These are phyloP conservation scores for Camptogramma bilineatum DNA, from an alignment of 2,888 invertebrate genomes.

Conservation along the genomic window DNA sequence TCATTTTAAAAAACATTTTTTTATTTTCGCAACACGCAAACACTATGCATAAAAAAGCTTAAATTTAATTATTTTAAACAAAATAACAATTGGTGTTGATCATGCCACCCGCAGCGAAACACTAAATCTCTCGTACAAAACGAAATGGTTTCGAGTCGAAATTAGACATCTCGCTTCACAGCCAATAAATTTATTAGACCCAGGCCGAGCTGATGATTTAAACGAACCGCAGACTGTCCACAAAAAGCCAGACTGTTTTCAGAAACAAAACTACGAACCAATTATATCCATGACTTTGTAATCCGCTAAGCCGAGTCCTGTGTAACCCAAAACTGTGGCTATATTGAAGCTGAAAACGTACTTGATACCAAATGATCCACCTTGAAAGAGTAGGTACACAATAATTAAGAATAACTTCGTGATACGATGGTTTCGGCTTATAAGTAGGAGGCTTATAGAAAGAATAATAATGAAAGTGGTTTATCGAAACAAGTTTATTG, in stretches of 20 bases:
- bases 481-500: too few relatives aligned
- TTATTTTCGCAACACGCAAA: neutral
- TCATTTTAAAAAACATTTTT: neutral
- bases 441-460: too few relatives aligned
- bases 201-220: conserved; percentile 57
- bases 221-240: conserved; percentile 41
- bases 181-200: conserved; percentile 69
- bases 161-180: conserved; percentile 74
- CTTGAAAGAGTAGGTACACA: neutral
- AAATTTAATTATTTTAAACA: conserved; percentile 13
- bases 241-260: conserved; percentile 36
- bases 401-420: too few relatives aligned
- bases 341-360: neutral
- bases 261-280: conserved; percentile 33
- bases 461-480: too few relatives aligned
- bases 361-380: neutral
- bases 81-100: conserved; percentile 44
- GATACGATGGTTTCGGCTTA: too few relatives aligned
- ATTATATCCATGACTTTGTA: conserved; percentile 3
- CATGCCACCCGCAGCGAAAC: conserved; percentile 53
- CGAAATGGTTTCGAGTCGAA: conserved; percentile 60
- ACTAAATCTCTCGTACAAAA: conserved; percentile 56
- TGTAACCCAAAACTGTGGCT: neutral
- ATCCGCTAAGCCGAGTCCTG: neutral
- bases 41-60: conserved; percentile 1